Percentiles rank a stretch among this genome's conserved stretches.
Conservation (phyloP, 1,140 invertebrate genomes). For the Hypothenemus hampei region DNA sequence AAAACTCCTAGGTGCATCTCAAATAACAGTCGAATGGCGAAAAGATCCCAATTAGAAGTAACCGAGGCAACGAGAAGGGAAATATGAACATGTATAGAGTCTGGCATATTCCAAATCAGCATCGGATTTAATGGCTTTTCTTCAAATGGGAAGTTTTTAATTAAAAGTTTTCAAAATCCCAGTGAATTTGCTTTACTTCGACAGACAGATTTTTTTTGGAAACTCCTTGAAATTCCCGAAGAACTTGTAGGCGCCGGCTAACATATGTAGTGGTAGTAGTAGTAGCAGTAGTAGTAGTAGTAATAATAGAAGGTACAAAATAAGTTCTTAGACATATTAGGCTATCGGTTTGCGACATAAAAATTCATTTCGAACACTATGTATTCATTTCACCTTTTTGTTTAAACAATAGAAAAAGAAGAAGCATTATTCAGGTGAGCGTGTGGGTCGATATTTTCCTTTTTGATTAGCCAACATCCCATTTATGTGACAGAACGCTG, state of each 20-base stretch:
- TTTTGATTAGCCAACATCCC: constrained; percentile 6
- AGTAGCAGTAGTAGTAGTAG: too few species aligned
- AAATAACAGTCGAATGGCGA: constrained; percentile 28
- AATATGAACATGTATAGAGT: constrained; percentile 13
- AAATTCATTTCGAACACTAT: too few species aligned
- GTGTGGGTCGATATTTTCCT: constrained; percentile 2
- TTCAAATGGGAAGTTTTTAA: constrained; percentile 7
- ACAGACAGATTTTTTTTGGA: too few species aligned
- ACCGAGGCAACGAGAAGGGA: constrained; percentile 32
- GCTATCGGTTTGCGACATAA: too few species aligned
- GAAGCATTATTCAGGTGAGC: neutral
- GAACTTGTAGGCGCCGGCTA: too few species aligned
- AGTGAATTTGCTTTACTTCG: too few species aligned
- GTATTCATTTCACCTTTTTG: too few species aligned
- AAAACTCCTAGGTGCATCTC: constrained; percentile 24
- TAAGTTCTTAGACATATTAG: too few species aligned
- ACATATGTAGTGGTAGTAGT: too few species aligned
- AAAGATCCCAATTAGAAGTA: constrained; percentile 34
- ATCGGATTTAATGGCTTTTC: constrained; percentile 1
- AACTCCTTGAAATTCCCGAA: too few species aligned
- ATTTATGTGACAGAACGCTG: constrained; percentile 1
- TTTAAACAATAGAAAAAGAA: too few species aligned
- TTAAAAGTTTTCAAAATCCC: constrained; percentile 10
- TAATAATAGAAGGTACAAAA: too few species aligned
- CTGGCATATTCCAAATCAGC: constrained; percentile 2